phyloP scores from a whole-genome alignment of 2,797 vertebrate species.

The Melanotaenia trifasciata region DNA sequence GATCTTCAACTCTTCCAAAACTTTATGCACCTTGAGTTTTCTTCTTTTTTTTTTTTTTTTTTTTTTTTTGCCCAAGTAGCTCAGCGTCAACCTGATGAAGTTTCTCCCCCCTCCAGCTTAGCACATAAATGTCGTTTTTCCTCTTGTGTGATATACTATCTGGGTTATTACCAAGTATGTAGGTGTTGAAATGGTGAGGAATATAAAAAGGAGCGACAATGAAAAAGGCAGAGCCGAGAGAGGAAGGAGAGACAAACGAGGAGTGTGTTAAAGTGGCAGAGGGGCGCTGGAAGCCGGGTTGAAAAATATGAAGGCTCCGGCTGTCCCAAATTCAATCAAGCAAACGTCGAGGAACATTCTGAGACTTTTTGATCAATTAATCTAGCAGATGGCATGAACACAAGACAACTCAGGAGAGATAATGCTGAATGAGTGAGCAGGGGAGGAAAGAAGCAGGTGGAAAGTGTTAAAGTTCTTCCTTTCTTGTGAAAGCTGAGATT shows the following conservation, averaged over 20 bases:
- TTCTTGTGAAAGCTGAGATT: constrained; percentile 66
- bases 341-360: constrained; percentile 72
- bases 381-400: constrained; percentile 73
- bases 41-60: not conserved
- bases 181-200: constrained; percentile 66
- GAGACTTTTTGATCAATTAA: constrained; percentile 83
- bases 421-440: constrained; percentile 54
- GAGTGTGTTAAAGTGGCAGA: constrained; percentile 43
- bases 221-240: constrained; percentile 53
- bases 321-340: constrained; percentile 76
- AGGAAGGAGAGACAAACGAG: constrained; percentile 31
- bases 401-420: constrained; percentile 54
- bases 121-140: constrained; percentile 57
- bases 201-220: constrained; percentile 50
- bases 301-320: constrained; percentile 44
- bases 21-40: constrained; percentile 4
- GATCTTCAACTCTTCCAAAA: constrained; percentile 30
- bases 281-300: constrained; percentile 16
- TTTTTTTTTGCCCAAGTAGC: constrained; percentile 2
- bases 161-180: constrained; percentile 54
- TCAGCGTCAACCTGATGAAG: constrained; percentile 24
- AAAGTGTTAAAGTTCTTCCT: constrained; percentile 66
- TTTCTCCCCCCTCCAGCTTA: not conserved
- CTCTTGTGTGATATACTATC: constrained; percentile 59
- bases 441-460: constrained; percentile 63